Percentiles rank a stretch among this genome's conserved stretches.
Conservation (phyloP, 2,113 vertebrate genomes). For the human region GRCh38 chr2:98557001-98557500, state of each 20-base stretch:
- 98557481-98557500: not conserved
- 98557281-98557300: not conserved
- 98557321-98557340: not conserved
- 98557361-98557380: not conserved
- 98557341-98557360: not conserved
- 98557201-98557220: not conserved
- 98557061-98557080: not conserved
- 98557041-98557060: not conserved
- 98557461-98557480: not conserved
- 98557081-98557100: slow-evolving; percentile 28
- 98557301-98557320: not conserved
- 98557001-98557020: slow-evolving; percentile 20
- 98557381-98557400: not conserved
- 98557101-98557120: not conserved
- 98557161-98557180: not conserved
- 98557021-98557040: slow-evolving; percentile 28
- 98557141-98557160: not conserved
- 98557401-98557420: not conserved
- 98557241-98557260: not conserved
- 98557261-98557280: not conserved
- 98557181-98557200: not conserved
- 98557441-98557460: not conserved
- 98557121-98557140: not conserved
- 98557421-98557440: not conserved
- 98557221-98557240: not conserved